phyloP scores from a whole-genome alignment of 2,888 invertebrate genomes.

The Euspilapteryx auroguttella region DNA sequence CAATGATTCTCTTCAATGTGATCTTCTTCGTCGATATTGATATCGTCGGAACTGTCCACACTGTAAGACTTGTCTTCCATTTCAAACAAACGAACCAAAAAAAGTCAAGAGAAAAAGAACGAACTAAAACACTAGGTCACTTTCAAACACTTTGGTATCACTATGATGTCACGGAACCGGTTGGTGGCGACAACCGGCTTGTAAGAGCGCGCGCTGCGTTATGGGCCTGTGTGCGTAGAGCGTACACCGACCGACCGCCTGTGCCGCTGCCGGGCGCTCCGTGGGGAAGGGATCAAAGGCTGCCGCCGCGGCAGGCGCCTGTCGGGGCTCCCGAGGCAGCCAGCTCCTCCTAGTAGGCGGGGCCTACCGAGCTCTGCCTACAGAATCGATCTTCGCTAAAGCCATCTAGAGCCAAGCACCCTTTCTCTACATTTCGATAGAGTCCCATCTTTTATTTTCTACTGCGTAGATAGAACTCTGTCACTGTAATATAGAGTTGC shows the following conservation, averaged over 20 bases:
- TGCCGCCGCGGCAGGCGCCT: constrained; percentile 40
- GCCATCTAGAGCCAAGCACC: too few relatives aligned
- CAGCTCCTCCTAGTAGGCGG: constrained; percentile 52
- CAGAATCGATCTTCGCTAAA: constrained; percentile 39
- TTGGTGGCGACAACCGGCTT: constrained; percentile 51
- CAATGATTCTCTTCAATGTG: constrained; percentile 44
- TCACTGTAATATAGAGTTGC: too few relatives aligned
- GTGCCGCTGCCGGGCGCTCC: constrained; percentile 27
- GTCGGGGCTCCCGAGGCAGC: constrained; percentile 53
- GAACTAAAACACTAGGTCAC: constrained; percentile 30
- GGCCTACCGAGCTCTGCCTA: constrained; percentile 47
- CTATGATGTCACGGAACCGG: constrained; percentile 50
- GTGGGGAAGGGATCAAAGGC: constrained; percentile 38
- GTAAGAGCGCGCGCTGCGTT: constrained; percentile 50
- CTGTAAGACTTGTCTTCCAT: constrained; percentile 56
- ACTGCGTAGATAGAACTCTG: too few relatives aligned
- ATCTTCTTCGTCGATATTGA: constrained; percentile 50
- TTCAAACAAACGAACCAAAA: constrained; percentile 20
- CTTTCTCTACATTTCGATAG: too few relatives aligned
- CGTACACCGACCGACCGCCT: constrained; percentile 28
- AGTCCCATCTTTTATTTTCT: too few relatives aligned
- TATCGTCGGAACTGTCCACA: constrained; percentile 56
- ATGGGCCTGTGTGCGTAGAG: constrained; percentile 53
- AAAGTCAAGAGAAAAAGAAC: constrained; percentile 30
- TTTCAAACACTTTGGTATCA: constrained; percentile 38